These are phyloP conservation scores for Sardinella longiceps DNA, from an alignment of 2,797 vertebrate genomes.

Conservation along the genomic window DNA sequence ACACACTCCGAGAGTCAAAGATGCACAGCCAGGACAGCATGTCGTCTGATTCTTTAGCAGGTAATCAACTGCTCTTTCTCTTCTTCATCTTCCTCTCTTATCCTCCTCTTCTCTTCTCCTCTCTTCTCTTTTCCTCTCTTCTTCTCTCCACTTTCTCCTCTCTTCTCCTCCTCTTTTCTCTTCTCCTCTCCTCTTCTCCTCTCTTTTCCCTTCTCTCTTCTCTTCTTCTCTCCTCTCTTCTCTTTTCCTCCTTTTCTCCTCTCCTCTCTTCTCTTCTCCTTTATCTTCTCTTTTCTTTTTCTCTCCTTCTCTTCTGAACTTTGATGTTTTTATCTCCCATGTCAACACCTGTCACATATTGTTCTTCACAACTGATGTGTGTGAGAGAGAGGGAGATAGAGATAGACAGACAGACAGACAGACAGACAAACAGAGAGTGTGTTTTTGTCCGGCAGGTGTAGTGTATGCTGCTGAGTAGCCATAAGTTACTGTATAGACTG, in stretches of 20 bases:
- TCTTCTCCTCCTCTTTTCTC: not conserved
- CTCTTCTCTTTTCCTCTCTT: slow-evolving; percentile 31
- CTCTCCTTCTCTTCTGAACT: not conserved
- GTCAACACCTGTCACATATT: not conserved
- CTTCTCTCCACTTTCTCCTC: not conserved
- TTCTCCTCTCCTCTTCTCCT: not conserved
- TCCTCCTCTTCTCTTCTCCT: slow-evolving; percentile 11
- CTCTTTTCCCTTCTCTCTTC: not conserved
- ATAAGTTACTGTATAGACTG: too few species aligned
- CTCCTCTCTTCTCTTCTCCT: not conserved
- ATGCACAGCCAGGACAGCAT: slow-evolving; percentile 73
- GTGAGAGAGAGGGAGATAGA: too few species aligned
- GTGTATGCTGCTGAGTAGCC: too few species aligned
- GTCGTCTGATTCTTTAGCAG: slow-evolving; percentile 72
- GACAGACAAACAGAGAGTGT: too few species aligned
- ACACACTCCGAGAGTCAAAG: slow-evolving; percentile 48
- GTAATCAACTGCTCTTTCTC: slow-evolving; percentile 61
- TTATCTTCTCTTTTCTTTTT: not conserved
- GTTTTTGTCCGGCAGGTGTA: too few species aligned
- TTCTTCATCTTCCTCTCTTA: slow-evolving; percentile 4
- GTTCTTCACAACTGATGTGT: not conserved
- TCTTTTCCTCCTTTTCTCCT: not conserved
- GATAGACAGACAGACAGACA: too few species aligned
- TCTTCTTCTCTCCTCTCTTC: not conserved
- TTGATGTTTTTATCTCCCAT: not conserved